Evolutionary conservation across 2,888 invertebrate genomes (phyloP).

Genomic region (Noctuana brunneofusca): DNA sequence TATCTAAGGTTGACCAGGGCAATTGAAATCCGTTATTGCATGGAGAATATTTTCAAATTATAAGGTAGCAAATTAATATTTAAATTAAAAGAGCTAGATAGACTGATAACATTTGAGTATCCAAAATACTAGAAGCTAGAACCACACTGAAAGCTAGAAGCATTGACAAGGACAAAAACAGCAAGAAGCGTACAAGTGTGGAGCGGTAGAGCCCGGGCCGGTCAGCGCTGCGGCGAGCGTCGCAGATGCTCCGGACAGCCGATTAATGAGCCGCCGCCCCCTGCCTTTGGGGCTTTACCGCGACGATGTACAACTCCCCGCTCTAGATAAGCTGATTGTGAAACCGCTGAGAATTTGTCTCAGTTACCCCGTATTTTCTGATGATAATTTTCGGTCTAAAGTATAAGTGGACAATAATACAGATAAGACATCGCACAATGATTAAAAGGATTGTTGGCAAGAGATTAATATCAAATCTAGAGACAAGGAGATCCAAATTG

Average conservation of each 20-base stretch:
- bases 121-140: background rate
- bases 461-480: too few relatives aligned
- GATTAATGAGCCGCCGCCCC: slow-evolving; percentile 78
- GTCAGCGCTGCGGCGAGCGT: slow-evolving; percentile 37
- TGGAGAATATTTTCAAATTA: background rate
- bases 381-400: slow-evolving; percentile 16
- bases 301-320: slow-evolving; percentile 38
- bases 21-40: too few relatives aligned
- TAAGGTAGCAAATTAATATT: background rate
- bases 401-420: too few relatives aligned
- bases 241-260: slow-evolving; percentile 80
- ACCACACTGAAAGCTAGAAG: background rate
- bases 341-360: slow-evolving; percentile 60
- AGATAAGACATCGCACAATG: background rate
- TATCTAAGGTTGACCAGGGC: too few relatives aligned
- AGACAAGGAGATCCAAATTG: background rate
- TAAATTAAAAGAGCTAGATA: background rate
- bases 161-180: background rate
- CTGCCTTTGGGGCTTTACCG: slow-evolving; percentile 53
- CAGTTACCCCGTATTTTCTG: slow-evolving; percentile 44
- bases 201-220: slow-evolving; percentile 60
- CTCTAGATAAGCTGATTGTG: slow-evolving; percentile 52
- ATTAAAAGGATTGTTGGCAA: background rate
- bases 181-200: slow-evolving; percentile 60
- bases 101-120: background rate